Base-by-base conservation (phyloP, 2,797 vertebrate species). In the Karalla daura region DNA sequence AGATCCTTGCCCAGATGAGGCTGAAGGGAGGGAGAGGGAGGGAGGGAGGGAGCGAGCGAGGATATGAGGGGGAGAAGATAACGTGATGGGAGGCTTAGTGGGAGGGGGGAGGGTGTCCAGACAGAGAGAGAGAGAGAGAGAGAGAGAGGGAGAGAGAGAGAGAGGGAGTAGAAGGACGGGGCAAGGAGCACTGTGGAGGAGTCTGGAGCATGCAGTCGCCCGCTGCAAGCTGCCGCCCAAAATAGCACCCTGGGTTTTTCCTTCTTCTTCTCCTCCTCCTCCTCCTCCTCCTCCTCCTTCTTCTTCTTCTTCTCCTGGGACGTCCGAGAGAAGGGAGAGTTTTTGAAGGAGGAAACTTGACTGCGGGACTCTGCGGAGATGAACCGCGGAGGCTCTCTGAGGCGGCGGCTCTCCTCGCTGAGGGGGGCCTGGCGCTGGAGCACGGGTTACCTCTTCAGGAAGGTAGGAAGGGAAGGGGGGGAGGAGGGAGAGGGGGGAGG, bases 381-480 rank as follows among this genome's bases (percentile, higher is more conserved):
- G 94, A 86, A 92, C 80, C 88, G 86, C 80, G 87, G 86, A 61
- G 89, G 88, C 55, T 92, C 94, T 83, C 43, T 94, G 51, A 86
- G 92, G 52, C 92, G 91, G 78, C 89, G 90, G 50, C 91, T 94
- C 77, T 91, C 91, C 82, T 94, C 93, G 23, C 62, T 94, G 36
- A 88, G 92, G 53, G 91, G 88, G 63, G 91, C 94, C n/a, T 94
- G 93, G 94, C 84, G 93, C 45, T 95, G 94, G 94, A 95, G 94
- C 72, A 94, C 93, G 0, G 93, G 94, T 15, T 88, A 94, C 90
- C 91, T 95, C 78, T 92, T 94, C 82, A 84, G 91, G 77, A 91
- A 90, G 90, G 92, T 92, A 92, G 88, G 88, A 74, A 8, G 56
- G 18, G 5, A 28, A 30, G 59, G 36, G 62, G 39, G 32, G n/a